phyloP scores from a whole-genome alignment of 2,888 invertebrate species.

The Aphodius granarius region DNA sequence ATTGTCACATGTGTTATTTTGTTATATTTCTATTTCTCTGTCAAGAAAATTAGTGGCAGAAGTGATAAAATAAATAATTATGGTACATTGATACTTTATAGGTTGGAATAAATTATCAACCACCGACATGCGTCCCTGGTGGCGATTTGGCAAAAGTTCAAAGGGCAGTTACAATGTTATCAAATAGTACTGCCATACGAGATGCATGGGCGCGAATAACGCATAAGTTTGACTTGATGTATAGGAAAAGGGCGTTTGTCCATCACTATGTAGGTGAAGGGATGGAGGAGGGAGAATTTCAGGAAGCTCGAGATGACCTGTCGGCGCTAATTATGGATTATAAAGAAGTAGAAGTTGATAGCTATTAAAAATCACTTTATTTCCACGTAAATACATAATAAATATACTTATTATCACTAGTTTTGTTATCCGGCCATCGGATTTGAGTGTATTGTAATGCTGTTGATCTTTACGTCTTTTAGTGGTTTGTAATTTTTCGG shows the following conservation, averaged over 20 bases:
- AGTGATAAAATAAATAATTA: too few relatives aligned
- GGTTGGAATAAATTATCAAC: constrained; percentile 75
- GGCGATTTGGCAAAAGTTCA: constrained; percentile 75
- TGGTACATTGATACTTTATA: constrained; percentile 48
- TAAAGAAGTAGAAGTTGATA: constrained; percentile 62
- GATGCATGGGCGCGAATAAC: constrained; percentile 79
- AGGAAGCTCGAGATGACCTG: constrained; percentile 64
- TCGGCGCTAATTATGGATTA: constrained; percentile 68
- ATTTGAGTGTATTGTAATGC: constrained; percentile 96
- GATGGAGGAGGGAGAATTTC: constrained; percentile 68
- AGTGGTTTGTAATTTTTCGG: constrained; percentile 90
- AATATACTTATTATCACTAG: neutral
- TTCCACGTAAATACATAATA: neutral
- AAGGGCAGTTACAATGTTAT: constrained; percentile 82
- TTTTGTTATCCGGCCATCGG: constrained; percentile 73
- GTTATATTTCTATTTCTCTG: too few relatives aligned
- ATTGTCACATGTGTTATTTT: too few relatives aligned
- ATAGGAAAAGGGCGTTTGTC: constrained; percentile 80
- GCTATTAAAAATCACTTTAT: constrained; percentile 14
- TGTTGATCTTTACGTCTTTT: constrained; percentile 83
- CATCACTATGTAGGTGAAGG: constrained; percentile 84
- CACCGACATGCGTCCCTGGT: constrained; percentile 74
- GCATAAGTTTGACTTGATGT: constrained; percentile 81
- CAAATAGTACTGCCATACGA: constrained; percentile 80
- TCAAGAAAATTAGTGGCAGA: too few relatives aligned